Percentiles rank a stretch among this genome's conserved stretches.
Evolutionary conservation across 1,140 invertebrate genomes (phyloP).

Genomic region (Neodiprion virginianus): DNA sequence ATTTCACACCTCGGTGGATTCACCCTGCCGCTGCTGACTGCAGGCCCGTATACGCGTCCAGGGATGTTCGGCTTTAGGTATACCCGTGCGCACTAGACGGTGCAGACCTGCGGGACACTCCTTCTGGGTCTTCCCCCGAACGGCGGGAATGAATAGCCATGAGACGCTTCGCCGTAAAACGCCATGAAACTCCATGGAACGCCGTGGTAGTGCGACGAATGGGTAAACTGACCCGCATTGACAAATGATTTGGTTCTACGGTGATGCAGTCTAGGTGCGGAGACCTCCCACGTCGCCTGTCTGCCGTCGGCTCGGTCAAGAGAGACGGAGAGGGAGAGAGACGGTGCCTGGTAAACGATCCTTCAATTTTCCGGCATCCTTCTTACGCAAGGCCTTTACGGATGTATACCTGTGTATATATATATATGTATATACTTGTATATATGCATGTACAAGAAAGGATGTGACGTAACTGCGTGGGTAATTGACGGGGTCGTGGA

Average conservation of each 20-base stretch:
- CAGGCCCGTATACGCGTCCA: too few species aligned
- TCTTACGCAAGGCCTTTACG: neutral
- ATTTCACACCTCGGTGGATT: constrained; percentile 7
- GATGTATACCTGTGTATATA: too few species aligned
- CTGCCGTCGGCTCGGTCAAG: neutral
- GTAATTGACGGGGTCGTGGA: too few species aligned
- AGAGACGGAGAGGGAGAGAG: neutral
- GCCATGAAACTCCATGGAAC: constrained; percentile 2
- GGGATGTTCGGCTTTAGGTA: too few species aligned
- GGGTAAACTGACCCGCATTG: constrained; percentile 4
- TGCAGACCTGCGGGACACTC: neutral
- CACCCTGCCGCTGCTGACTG: too few species aligned
- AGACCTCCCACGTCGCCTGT: constrained; percentile 6
- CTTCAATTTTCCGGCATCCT: neutral
- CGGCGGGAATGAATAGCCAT: neutral
- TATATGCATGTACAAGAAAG: neutral
- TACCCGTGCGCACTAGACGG: too few species aligned
- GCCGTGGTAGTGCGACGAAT: neutral
- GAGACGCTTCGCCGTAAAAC: neutral
- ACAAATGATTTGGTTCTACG: constrained; percentile 3
- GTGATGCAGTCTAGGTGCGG: neutral
- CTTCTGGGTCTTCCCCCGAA: constrained; percentile 2
- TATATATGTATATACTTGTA: too few species aligned
- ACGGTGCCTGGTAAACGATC: neutral
- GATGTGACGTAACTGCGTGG: neutral